Conservation (phyloP, 2,888 invertebrate genomes). For the Mesochorus sp. region DNA sequence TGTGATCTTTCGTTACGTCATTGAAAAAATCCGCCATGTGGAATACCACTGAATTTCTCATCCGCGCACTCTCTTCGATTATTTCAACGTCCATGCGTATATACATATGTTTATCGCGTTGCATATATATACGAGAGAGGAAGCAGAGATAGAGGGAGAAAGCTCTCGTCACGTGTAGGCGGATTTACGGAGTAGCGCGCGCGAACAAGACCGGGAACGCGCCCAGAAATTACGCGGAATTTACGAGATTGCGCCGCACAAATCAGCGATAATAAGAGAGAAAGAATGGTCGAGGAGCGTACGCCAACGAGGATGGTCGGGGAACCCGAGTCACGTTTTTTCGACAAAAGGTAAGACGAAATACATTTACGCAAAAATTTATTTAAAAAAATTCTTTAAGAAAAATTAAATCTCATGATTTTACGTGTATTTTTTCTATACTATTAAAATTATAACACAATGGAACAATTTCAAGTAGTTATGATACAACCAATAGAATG, state of each 20-base stretch:
- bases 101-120: neutral
- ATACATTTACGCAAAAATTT: too few species aligned
- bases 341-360: too few species aligned
- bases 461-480: too few species aligned
- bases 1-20: too few species aligned
- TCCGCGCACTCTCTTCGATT: neutral
- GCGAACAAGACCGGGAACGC: constrained; percentile 35
- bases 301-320: neutral
- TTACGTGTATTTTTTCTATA: too few species aligned
- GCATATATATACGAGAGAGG: neutral
- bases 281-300: neutral
- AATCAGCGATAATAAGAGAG: constrained; percentile 45
- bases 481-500: too few species aligned
- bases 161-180: constrained; percentile 44
- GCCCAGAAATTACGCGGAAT: constrained; percentile 52
- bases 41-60: too few species aligned
- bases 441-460: too few species aligned
- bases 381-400: too few species aligned
- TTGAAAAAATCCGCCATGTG: too few species aligned
- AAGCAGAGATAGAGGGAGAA: neutral
- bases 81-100: neutral
- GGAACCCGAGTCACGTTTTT: neutral
- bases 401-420: too few species aligned
- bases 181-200: constrained; percentile 57
- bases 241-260: constrained; percentile 43